Conservation (phyloP, 2,888 invertebrate genomes). For the Caprella mutica region DNA sequence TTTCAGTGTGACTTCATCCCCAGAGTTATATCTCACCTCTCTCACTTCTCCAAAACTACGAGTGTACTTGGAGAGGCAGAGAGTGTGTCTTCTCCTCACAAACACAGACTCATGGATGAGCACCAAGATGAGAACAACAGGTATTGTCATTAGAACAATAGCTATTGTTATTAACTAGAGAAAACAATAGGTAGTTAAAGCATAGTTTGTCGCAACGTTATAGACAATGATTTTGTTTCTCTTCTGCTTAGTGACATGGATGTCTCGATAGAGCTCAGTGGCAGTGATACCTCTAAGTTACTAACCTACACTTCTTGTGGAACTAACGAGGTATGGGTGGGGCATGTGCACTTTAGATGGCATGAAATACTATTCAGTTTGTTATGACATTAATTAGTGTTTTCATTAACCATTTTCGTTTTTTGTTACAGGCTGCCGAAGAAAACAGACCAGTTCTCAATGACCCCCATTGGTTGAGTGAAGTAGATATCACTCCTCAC, state of each 20-base stretch:
- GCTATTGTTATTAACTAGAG: background rate
- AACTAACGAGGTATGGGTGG: no score
- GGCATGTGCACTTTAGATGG: no score
- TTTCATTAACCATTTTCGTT: no score
- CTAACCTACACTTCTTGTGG: no score
- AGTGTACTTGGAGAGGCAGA: constrained; percentile 29
- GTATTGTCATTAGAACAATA: background rate
- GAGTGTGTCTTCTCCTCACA: constrained; percentile 28
- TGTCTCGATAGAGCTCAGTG: no score
- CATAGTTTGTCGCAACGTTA: no score
- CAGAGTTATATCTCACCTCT: constrained; percentile 10
- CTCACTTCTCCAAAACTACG: constrained; percentile 29
- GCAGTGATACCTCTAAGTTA: no score
- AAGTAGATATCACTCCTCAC: constrained; percentile 54
- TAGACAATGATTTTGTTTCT: no score
- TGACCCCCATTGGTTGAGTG: constrained; percentile 55
- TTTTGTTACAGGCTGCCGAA: background rate
- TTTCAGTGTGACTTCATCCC: constrained; percentile 1
- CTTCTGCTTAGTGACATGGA: no score
- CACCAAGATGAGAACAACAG: constrained; percentile 10
- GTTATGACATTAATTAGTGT: no score
- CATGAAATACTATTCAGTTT: no score
- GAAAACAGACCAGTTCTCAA: constrained; percentile 18
- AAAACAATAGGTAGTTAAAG: background rate
- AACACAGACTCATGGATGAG: constrained; percentile 22